Evolutionary conservation across 2,797 vertebrate genomes (phyloP).

Genomic region (Enteromius treurensis): DNA sequence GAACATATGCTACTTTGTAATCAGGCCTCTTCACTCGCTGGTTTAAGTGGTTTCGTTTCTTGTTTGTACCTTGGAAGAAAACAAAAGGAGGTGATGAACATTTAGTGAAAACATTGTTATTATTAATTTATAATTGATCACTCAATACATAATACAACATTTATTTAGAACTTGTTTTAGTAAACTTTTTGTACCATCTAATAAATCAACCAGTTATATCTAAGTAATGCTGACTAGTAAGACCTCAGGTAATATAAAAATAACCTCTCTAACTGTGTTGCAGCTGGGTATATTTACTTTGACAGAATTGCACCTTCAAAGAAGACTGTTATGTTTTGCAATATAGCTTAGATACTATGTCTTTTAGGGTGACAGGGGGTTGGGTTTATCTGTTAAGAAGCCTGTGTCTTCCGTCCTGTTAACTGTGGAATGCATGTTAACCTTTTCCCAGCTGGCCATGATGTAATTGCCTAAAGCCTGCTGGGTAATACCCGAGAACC

Average conservation of each 20-base stretch:
- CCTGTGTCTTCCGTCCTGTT: constrained; percentile 52
- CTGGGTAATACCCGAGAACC: constrained; percentile 39
- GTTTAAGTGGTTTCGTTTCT: constrained; percentile 88
- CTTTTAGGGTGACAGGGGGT: constrained; percentile 23
- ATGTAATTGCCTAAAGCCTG: constrained; percentile 57
- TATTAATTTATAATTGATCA: neutral
- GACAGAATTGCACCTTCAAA: neutral
- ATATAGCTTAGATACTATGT: constrained; percentile 28
- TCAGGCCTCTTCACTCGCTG: constrained; percentile 89
- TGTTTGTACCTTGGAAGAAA: constrained; percentile 78
- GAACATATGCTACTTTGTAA: constrained; percentile 95
- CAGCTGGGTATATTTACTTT: neutral
- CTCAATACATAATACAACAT: neutral
- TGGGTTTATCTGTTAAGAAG: constrained; percentile 37
- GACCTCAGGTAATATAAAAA: neutral
- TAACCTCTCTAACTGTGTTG: neutral
- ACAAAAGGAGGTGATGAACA: constrained; percentile 19
- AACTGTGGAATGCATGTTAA: constrained; percentile 66
- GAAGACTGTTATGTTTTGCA: constrained; percentile 2
- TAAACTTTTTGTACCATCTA: neutral
- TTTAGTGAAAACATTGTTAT: neutral
- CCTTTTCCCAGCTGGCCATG: constrained; percentile 69
- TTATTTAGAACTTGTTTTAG: neutral
- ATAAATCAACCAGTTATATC: neutral
- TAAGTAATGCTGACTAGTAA: neutral